A percentile compares a stretch with the other conserved stretches of the same genome.
phyloP scores from a whole-genome alignment of 2,888 invertebrate genomes.

The Dexiosoma caninum region DNA sequence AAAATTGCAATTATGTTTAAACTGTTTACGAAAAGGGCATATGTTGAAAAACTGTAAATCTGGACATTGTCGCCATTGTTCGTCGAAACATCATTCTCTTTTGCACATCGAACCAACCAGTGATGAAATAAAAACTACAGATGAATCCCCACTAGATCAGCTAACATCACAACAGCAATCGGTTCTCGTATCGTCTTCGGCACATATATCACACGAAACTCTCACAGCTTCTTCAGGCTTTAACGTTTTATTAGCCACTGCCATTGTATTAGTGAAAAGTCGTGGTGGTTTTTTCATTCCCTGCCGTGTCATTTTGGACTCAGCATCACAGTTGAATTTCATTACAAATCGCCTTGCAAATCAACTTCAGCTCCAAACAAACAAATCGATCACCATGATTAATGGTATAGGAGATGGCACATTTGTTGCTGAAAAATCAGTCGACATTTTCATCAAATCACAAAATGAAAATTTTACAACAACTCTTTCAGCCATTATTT shows the following conservation, averaged over 20 bases:
- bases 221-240: no score
- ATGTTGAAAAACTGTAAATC: constrained; percentile 22
- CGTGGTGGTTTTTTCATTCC: constrained; percentile 32
- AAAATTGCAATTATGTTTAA: constrained; percentile 28
- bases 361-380: constrained; percentile 27
- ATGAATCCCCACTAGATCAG: no score
- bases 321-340: constrained; percentile 31
- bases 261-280: constrained; percentile 55
- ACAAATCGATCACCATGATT: neutral
- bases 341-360: constrained; percentile 22
- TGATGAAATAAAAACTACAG: no score
- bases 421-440: constrained; percentile 20
- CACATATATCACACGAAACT: no score
- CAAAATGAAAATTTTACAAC: no score
- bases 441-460: no score
- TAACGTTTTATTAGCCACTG: no score
- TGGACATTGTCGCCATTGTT: constrained; percentile 24
- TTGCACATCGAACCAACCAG: neutral
- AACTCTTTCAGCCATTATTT: no score
- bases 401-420: constrained; percentile 50
- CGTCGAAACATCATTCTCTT: constrained; percentile 31
- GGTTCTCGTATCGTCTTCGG: no score
- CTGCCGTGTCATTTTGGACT: constrained; percentile 19
- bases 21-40: constrained; percentile 47
- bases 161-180: no score